phyloP scores from a whole-genome alignment of 2,888 invertebrate species.

The Luperina testacea region DNA sequence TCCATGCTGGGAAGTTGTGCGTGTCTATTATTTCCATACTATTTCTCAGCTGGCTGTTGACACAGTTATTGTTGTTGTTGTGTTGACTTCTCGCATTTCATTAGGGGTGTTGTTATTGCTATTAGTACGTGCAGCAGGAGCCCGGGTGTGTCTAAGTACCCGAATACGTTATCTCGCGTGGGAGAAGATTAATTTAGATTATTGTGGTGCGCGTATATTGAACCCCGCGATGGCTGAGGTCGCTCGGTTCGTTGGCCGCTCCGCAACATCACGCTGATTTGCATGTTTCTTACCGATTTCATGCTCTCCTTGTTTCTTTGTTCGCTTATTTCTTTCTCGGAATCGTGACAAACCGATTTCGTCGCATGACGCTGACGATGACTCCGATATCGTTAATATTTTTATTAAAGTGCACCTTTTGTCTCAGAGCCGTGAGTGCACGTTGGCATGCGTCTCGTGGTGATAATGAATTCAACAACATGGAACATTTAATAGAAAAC shows the following conservation, averaged over 20 bases:
- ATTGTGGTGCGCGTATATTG: conserved; percentile 62
- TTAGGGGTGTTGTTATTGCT: conserved; percentile 61
- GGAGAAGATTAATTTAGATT: conserved; percentile 71
- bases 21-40: conserved; percentile 35
- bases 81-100: conserved; percentile 44
- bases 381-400: conserved; percentile 58
- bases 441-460: conserved; percentile 45
- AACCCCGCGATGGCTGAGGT: conserved; percentile 67
- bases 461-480: conserved; percentile 54
- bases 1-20: conserved; percentile 22
- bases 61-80: conserved; percentile 7
- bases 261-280: conserved; percentile 79
- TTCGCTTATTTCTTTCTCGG: conserved; percentile 73
- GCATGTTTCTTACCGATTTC: conserved; percentile 79
- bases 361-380: conserved; percentile 68
- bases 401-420: conserved; percentile 59
- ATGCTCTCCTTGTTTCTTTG: conserved; percentile 78
- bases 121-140: conserved; percentile 41
- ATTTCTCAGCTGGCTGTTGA: conserved; percentile 32
- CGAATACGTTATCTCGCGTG: conserved; percentile 70
- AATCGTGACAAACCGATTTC: conserved; percentile 77
- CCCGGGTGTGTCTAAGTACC: conserved; percentile 62
- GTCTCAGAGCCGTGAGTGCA: conserved; percentile 54
- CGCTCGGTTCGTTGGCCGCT: conserved; percentile 78
- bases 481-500: conserved; percentile 65